Evolutionary conservation across 2,797 vertebrate species (phyloP).

Genomic region (Notamacropus eugenii): DNA sequence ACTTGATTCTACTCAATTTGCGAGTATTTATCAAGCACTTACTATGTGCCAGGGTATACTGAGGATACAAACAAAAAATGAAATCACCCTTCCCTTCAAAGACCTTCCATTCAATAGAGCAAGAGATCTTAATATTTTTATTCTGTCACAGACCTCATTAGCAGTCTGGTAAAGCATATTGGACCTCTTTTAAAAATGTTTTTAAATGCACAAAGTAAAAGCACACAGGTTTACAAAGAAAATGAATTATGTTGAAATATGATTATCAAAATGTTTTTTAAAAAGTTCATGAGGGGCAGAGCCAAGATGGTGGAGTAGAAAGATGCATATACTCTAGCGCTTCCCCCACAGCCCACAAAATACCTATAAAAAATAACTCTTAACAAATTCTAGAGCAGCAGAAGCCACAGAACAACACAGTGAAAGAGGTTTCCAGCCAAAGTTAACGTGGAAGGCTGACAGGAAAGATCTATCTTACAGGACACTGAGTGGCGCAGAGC

Average conservation of each 20-base stretch:
- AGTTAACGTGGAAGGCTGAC: too few species aligned
- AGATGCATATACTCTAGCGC: too few species aligned
- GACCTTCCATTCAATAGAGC: background rate
- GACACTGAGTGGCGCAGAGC: too few species aligned
- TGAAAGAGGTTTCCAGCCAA: too few species aligned
- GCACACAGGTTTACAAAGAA: background rate
- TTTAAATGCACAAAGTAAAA: background rate
- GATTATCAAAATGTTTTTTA: background rate
- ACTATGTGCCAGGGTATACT: background rate
- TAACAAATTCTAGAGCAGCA: too few species aligned
- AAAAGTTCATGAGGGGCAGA: background rate
- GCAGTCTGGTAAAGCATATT: background rate
- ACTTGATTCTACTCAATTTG: background rate
- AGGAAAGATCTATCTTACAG: too few species aligned
- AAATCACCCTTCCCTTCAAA: background rate
- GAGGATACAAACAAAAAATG: background rate
- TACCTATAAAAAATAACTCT: too few species aligned
- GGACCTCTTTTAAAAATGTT: background rate
- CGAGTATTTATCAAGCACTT: background rate
- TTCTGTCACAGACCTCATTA: background rate
- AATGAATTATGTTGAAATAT: background rate
- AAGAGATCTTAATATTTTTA: background rate
- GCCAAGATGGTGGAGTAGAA: too few species aligned
- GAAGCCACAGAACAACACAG: too few species aligned
- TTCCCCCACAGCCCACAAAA: too few species aligned